Base-by-base conservation (phyloP, 2,113 vertebrate genomes). In the Alethe castanea region DNA sequence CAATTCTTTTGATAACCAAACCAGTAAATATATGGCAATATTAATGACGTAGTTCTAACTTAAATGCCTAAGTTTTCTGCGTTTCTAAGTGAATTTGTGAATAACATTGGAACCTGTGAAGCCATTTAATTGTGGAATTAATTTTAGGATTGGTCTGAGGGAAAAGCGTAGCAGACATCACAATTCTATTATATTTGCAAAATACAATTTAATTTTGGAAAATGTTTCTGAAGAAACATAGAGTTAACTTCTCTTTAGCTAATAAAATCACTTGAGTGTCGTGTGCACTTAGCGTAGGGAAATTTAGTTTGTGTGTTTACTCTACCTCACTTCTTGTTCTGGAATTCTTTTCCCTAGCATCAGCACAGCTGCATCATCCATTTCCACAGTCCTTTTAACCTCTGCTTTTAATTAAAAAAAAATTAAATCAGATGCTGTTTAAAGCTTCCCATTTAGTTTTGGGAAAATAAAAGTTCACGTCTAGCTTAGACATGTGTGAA, bases 361-460 rank as follows among this genome's bases (percentile, higher is more conserved):
- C 59, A 72, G 92, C 92, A 86, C 96, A 97, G 96, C 96, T 97
- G 96, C 92, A 95, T 97, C 94, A 82, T 95, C 82, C 79, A 65
- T 92, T 96, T 95, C 93, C 90, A 73, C 0, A 31, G 71, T 92
- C 92, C 92, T 94, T 96, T 97, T 95, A 97, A 95, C 85, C 92
- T 96, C 59, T 18, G 0, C 40, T 95, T 96, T 97, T 97, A 97
- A 97, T 97, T 96, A 94, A 97, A 95, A 95, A 96, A 97, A 96
- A 94, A 79, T 96, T 94, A 96, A 96, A 95, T 95, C 72, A 95
- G 87, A 96, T 97, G 85, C 77, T 94, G 70, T 96, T 94, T 95
- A 96, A 96, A 95, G 91, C 94, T 93, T 97, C 80, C 74, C 80
- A 2, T 94, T 96, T 91, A 96, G 85, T 91, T 94, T 96, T 89